A percentile compares a stretch with the other conserved stretches of the same genome.
Conservation (phyloP, 2,113 vertebrate genomes). For the Cottus gobio region DNA sequence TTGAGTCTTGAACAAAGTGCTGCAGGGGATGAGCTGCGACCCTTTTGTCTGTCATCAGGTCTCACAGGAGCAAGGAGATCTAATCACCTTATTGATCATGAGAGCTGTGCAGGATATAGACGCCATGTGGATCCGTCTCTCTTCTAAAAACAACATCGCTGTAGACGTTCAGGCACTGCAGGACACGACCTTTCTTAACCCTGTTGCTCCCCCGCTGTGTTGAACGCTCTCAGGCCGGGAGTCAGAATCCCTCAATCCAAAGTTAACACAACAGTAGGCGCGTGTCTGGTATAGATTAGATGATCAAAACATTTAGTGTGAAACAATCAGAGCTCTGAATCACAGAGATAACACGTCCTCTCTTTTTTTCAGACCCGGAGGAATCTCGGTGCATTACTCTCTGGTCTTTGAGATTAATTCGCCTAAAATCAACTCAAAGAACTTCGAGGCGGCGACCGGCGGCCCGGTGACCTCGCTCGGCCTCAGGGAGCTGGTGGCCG, state of each 20-base stretch:
- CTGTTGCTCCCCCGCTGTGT: conserved; percentile 3
- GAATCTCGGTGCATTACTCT: conserved; percentile 83
- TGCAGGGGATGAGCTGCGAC: background rate
- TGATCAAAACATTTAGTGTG: background rate
- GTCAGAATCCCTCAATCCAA: background rate
- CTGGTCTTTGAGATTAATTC: conserved; percentile 85
- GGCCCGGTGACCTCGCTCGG: conserved; percentile 60
- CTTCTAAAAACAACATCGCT: no score
- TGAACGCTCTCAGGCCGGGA: background rate
- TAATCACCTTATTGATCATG: conserved; percentile 31
- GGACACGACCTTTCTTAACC: background rate
- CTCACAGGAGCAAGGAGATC: conserved; percentile 13
- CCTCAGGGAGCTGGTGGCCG: conserved; percentile 86
- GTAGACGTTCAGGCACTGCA: background rate
- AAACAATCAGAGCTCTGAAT: background rate
- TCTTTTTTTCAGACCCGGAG: conserved; percentile 79
- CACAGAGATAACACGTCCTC: background rate
- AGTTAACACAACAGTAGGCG: background rate
- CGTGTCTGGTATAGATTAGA: conserved; percentile 6
- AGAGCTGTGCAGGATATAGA: conserved; percentile 40
- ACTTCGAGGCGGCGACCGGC: conserved; percentile 67
- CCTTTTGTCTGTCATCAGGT: conserved; percentile 14
- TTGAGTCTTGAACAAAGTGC: background rate
- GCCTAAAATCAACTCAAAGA: conserved; percentile 65
- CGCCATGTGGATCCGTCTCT: conserved; percentile 16